Evolutionary conservation across 2,113 vertebrate genomes (phyloP), one percentile per base, ranked within the genome.

Genomic region (Leuciscus idus): DNA sequence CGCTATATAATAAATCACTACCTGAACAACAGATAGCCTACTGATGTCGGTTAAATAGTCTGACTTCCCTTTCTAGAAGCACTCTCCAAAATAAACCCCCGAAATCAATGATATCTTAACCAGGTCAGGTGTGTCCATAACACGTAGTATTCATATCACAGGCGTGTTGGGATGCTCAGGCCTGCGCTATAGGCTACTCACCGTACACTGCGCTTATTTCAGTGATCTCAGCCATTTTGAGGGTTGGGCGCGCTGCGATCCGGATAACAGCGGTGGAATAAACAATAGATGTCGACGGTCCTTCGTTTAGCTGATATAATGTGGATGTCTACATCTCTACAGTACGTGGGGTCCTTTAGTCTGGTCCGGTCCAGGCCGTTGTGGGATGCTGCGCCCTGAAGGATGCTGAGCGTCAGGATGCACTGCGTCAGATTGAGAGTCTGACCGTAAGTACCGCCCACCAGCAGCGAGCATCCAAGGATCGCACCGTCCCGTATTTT

Each of bases 141-240:
- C 36, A 17, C 26, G 59, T 1, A 30, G 30, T 7, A 57, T 64
- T 62, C 21, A 78, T 19, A 21, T 79, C n/a, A 1, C 9, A 78
- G 64, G 28, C 19, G 23, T 84, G 6, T 78, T 21, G 30, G 6
- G 19, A 26, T 59, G 30, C 28, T 1, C 46, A 61, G 88, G 83
- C 84, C 85, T 12, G 11, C 23, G 43, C 23, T 50, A 2, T 74
- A 9, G 36, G 43, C 8, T 43, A 75, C 95, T 95, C 85, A 96
- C 95, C 95, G 89, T 95, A 95, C 86, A 92, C 88, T 84, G 94
- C 91, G 95, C 92, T 91, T 90, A 96, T 92, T 87, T 95, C 94
- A 77, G 94, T 93, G 74, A 95, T 94, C 90, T 96, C 95, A 93
- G 95, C 95, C 95, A 96, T 96, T 94, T 96, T 95, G 94, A 92